Evolutionary conservation across 2,888 invertebrate genomes (phyloP).

Genomic region (Drosophila mulleri): DNA sequence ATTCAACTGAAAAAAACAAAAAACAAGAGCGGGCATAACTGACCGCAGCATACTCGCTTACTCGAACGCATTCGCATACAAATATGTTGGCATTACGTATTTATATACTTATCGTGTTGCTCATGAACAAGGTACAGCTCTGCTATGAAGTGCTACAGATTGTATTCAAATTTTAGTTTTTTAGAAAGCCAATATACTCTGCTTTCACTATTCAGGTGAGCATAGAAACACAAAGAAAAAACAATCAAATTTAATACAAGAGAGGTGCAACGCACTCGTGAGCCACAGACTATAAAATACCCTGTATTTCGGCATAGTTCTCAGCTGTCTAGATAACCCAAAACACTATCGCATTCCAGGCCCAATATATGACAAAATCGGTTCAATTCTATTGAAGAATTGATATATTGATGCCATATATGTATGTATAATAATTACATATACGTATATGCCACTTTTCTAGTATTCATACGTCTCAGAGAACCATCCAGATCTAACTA

Average conservation of each 20-base stretch:
- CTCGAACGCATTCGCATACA: too few relatives aligned
- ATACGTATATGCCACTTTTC: not conserved
- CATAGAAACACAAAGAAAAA: too few relatives aligned
- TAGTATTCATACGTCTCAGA: not conserved
- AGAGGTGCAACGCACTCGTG: not conserved
- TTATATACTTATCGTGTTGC: too few relatives aligned
- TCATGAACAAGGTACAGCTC: too few relatives aligned
- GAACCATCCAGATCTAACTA: not conserved
- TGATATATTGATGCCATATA: not conserved
- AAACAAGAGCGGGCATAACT: not conserved
- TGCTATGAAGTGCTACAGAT: too few relatives aligned
- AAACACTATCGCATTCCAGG: not conserved
- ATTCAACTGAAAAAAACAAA: not conserved
- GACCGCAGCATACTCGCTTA: not conserved
- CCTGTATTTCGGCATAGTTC: not conserved
- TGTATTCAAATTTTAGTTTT: not conserved
- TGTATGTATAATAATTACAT: not conserved
- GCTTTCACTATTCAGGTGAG: not conserved
- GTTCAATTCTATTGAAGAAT: not conserved
- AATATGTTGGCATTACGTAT: not conserved
- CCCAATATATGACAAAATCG: not conserved
- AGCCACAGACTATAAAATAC: not conserved
- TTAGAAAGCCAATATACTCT: not conserved
- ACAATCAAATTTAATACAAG: constrained; percentile 5
- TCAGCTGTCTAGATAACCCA: not conserved